Percentiles rank a stretch among this genome's conserved stretches.
Evolutionary conservation across 2,797 vertebrate genomes (phyloP).

Genomic region (Lophura swinhoii): DNA sequence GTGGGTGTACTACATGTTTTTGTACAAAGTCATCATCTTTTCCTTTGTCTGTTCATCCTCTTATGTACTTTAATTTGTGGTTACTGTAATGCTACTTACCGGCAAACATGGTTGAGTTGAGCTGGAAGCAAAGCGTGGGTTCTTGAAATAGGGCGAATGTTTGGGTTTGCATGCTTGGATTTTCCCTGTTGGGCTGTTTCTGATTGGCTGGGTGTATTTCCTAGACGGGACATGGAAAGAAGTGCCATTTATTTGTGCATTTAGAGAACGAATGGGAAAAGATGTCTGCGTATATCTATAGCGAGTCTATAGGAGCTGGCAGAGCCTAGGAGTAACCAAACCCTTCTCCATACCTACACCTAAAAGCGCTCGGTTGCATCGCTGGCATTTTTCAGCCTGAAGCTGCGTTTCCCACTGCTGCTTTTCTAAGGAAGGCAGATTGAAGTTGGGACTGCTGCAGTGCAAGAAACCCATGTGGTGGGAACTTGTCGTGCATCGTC

Average conservation of each 20-base stretch:
- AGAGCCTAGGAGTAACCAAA: neutral
- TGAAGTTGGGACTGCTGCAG: accelerated
- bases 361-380: neutral
- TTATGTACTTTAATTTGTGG: neutral
- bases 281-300: accelerated
- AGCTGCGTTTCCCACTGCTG: accelerated
- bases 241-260: neutral
- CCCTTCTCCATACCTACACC: neutral
- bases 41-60: slow-evolving; percentile 53
- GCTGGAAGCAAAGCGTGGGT: neutral
- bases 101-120: neutral
- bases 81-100: neutral
- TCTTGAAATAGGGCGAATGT: neutral
- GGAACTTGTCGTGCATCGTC: neutral
- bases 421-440: neutral
- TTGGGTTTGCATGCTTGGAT: neutral
- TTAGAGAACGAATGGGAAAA: accelerated
- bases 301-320: accelerated
- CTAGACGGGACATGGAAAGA: no score
- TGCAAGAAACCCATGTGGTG: neutral
- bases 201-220: neutral
- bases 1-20: slow-evolving; percentile 30
- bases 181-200: neutral
- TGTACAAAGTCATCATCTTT: slow-evolving; percentile 33
- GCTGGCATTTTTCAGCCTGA: neutral